A percentile compares a stretch with the other conserved stretches of the same genome.
Evolutionary conservation across 2,113 vertebrate genomes (phyloP).

Genomic region (Scomber scombrus): DNA sequence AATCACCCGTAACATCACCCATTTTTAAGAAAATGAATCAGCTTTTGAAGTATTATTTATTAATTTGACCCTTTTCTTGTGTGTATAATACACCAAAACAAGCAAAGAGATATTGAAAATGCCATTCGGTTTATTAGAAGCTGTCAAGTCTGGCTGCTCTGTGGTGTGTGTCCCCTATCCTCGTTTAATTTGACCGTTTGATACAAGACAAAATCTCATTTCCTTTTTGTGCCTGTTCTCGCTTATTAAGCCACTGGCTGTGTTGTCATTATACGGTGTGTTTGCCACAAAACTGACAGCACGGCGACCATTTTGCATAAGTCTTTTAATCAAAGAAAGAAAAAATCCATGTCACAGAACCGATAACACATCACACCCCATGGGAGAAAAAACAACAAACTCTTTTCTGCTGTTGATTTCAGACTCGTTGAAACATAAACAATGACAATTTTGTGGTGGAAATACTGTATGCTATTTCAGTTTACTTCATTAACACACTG

Average conservation of each 20-base stretch:
- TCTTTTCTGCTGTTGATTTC: constrained; percentile 29
- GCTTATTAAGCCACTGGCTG: constrained; percentile 48
- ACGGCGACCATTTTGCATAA: constrained; percentile 52
- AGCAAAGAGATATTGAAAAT: neutral
- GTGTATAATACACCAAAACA: neutral
- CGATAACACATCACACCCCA: constrained; percentile 60
- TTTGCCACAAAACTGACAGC: constrained; percentile 42
- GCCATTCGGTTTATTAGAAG: constrained; percentile 12
- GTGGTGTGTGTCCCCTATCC: constrained; percentile 3
- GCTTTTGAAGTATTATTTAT: constrained; percentile 2
- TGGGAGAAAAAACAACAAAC: constrained; percentile 37
- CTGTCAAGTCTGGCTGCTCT: neutral
- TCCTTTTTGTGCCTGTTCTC: neutral
- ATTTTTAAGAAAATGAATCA: neutral
- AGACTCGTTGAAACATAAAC: constrained; percentile 39
- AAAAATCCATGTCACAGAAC: constrained; percentile 67
- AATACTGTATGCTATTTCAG: constrained; percentile 29
- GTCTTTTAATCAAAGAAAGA: constrained; percentile 75
- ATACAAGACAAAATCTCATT: constrained; percentile 35
- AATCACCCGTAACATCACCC: neutral
- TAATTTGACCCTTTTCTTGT: neutral
- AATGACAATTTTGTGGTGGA: constrained; percentile 24
- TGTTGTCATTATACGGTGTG: constrained; percentile 18
- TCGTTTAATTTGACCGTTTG: constrained; percentile 47
- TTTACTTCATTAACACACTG: constrained; percentile 55